Evolutionary conservation across 2,113 vertebrate species (phyloP), one percentile per base, ranked within the genome.

Genomic region (Scolopax mira): DNA sequence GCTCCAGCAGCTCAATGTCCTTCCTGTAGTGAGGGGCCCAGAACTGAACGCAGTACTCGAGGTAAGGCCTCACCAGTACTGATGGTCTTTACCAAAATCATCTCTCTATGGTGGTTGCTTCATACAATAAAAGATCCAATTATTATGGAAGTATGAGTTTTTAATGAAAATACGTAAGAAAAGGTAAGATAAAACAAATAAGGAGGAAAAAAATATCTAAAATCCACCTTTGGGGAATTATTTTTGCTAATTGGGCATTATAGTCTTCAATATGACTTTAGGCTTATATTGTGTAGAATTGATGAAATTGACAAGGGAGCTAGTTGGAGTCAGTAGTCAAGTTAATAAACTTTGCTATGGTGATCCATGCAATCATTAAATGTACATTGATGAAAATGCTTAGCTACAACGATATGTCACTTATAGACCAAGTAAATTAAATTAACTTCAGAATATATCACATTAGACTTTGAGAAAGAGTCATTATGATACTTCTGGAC

Each of bases 351-450:
- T 94, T 89, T 89, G 35, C n/a, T 71, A 2, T 14, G 42, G 31
- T 67, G 17, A 91, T 84, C 67, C 48, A 84, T 85, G 84, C 41
- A 90, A 58, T 92, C 75, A 86, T 81, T 66, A 95, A 82, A 41
- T 55, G 21, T 74, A 91, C 18, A 86, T 48, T 92, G 62, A 86
- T 70, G 79, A 97, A 93, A 96, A 74, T 61, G 10, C 64, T 84
- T 89, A 92, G 28, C 17, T 77, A 44, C 30, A 74, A 67, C 81
- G 57, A 90, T 91, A 64, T 77, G 73, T 90, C 11, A 0, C 65
- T 94, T 94, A 88, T 66, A 84, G 49, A 90, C n/a, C 1, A 17
- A 88, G 49, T 60, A 94, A 93, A 96, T 96, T 90, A 95, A 93
- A 65, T 82, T 89, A 79, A 73, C 7, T 74, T 93, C 62, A 86